A percentile compares a stretch with the other conserved stretches of the same genome.
phyloP scores from a whole-genome alignment of 2,113 vertebrate genomes.

The Gobio gobio region DNA sequence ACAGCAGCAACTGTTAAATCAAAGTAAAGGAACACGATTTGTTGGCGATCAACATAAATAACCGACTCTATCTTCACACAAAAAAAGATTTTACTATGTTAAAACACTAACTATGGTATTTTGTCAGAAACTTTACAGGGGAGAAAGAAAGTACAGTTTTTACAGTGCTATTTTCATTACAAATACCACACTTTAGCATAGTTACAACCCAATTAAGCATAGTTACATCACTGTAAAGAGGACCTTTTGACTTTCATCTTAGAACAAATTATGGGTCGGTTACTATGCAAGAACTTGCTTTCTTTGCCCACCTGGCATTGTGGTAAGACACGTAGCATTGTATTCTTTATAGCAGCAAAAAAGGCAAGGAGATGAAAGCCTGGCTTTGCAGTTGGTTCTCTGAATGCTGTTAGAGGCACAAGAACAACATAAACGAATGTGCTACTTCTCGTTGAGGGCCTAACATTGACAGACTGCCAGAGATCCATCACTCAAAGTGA shows the following conservation, averaged over 20 bases:
- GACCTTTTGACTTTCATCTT: background rate
- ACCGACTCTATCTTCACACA: background rate
- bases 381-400: background rate
- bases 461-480: background rate
- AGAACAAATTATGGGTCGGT: background rate
- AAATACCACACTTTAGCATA: background rate
- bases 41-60: background rate
- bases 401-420: background rate
- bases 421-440: background rate
- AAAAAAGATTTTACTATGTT: background rate
- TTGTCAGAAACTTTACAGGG: background rate
- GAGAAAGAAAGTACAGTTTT: background rate
- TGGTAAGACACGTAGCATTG: background rate
- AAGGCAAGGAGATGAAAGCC: no score
- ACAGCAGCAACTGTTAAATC: background rate
- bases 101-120: background rate
- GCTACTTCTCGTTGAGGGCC: background rate
- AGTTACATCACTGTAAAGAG: background rate
- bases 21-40: background rate
- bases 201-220: background rate
- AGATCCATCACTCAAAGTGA: constrained; percentile 36
- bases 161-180: background rate
- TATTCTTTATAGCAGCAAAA: background rate
- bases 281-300: background rate
- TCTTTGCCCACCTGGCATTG: background rate